Conservation (phyloP, 2,888 invertebrate genomes). For the Drosophila aldrichi region DNA sequence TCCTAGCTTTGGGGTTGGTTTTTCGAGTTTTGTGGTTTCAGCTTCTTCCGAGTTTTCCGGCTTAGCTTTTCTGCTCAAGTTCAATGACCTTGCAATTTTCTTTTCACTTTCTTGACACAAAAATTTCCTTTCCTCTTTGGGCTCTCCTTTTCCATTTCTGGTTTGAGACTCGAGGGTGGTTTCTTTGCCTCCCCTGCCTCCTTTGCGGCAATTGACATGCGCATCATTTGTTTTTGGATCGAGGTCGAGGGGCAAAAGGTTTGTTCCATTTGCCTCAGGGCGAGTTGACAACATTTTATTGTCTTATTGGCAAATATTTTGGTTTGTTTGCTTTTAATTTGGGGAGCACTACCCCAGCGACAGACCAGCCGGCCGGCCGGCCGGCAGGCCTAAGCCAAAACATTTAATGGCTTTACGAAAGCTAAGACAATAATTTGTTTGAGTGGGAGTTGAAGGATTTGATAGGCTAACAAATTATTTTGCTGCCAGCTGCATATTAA, state of each 20-base stretch:
- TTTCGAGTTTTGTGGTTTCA: slow-evolving; percentile 31
- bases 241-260: slow-evolving; percentile 3
- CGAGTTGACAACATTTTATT: slow-evolving; percentile 26
- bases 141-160: neutral
- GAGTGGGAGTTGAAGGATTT: neutral
- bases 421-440: neutral
- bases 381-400: slow-evolving; percentile 40
- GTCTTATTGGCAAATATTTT: slow-evolving; percentile 40
- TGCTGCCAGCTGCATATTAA: neutral
- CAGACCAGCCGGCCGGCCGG: slow-evolving; percentile 52
- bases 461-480: slow-evolving; percentile 3
- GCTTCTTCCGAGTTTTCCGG: slow-evolving; percentile 46
- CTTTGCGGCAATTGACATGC: slow-evolving; percentile 58
- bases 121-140: slow-evolving; percentile 46
- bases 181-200: slow-evolving; percentile 35
- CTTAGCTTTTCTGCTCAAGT: slow-evolving; percentile 62
- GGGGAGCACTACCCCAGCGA: slow-evolving; percentile 5
- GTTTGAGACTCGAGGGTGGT: slow-evolving; percentile 54
- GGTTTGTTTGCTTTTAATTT: slow-evolving; percentile 53
- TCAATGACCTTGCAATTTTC: slow-evolving; percentile 77
- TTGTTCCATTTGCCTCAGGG: neutral
- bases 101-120: slow-evolving; percentile 68
- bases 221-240: slow-evolving; percentile 53
- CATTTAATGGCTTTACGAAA: slow-evolving; percentile 4
- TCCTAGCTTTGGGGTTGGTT: slow-evolving; percentile 51